These are phyloP conservation scores for Cactoblastis cactorum DNA, from an alignment of 2,888 invertebrate genomes.

Conservation along the genomic window DNA sequence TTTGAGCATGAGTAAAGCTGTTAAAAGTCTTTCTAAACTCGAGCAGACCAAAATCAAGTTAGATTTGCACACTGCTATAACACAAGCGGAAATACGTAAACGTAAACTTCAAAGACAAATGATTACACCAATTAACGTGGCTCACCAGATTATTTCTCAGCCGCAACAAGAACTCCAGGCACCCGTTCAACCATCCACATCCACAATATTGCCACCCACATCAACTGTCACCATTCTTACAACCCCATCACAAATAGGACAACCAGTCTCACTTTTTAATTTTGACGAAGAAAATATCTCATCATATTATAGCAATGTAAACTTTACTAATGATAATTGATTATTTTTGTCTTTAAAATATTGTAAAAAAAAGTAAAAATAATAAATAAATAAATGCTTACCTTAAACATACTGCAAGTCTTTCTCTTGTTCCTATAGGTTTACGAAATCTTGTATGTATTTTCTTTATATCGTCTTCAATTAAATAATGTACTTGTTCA, in stretches of 20 bases:
- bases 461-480: slow-evolving; percentile 18
- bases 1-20: slow-evolving; percentile 31
- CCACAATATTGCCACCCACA: too few relatives aligned
- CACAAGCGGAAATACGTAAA: slow-evolving; percentile 25
- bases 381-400: slow-evolving; percentile 9
- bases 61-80: slow-evolving; percentile 28
- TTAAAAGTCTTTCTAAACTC: slow-evolving; percentile 27
- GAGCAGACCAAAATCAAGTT: slow-evolving; percentile 32
- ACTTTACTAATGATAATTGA: background rate
- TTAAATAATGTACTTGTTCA: slow-evolving; percentile 19
- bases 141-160: background rate
- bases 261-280: background rate
- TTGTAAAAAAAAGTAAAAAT: background rate
- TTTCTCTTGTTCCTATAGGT: slow-evolving; percentile 13
- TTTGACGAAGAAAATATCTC: background rate
- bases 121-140: background rate
- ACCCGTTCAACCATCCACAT: too few relatives aligned
- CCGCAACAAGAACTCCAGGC: too few relatives aligned
- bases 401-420: slow-evolving; percentile 10
- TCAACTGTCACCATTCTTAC: too few relatives aligned
- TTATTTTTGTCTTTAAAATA: background rate
- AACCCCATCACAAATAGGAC: background rate
- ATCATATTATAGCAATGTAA: background rate
- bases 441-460: slow-evolving; percentile 11
- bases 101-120: slow-evolving; percentile 17